Percentiles rank a stretch among this genome's conserved stretches.
Conservation (phyloP, 2,797 vertebrate genomes). For the Syncerus caffer region DNA sequence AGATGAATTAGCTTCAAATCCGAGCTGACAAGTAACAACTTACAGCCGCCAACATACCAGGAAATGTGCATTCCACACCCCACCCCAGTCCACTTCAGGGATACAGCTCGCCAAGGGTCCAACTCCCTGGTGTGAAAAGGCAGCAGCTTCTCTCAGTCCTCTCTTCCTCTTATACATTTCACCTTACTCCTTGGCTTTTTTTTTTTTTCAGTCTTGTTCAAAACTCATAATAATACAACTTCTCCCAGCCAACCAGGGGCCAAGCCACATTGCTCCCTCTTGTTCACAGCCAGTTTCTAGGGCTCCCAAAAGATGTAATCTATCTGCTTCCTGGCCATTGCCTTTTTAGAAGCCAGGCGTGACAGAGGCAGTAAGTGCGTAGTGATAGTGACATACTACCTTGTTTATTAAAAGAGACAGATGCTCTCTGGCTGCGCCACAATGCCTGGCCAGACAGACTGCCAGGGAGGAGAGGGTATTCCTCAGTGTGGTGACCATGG, state of each 20-base stretch:
- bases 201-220: neutral
- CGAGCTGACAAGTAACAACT: neutral
- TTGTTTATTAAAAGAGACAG: constrained; percentile 64
- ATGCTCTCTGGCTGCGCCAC: neutral
- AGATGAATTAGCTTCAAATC: neutral
- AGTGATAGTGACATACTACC: constrained; percentile 57
- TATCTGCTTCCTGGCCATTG: constrained; percentile 44
- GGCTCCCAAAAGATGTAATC: constrained; percentile 1
- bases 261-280: neutral
- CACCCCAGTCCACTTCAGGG: accelerated
- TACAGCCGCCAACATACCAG: neutral
- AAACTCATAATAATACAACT: neutral
- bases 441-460: neutral
- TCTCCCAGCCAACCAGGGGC: neutral
- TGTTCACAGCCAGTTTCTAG: constrained; percentile 11
- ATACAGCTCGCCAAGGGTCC: neutral
- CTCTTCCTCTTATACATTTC: neutral
- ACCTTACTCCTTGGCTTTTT: neutral
- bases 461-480: neutral
- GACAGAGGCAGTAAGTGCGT: constrained; percentile 39
- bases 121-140: neutral
- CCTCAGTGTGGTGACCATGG: neutral
- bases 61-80: neutral
- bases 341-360: constrained; percentile 66
- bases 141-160: neutral